These are phyloP conservation scores for Nipponacmea schrenckii DNA, from an alignment of 2,888 invertebrate genomes.

Conservation along the genomic window DNA sequence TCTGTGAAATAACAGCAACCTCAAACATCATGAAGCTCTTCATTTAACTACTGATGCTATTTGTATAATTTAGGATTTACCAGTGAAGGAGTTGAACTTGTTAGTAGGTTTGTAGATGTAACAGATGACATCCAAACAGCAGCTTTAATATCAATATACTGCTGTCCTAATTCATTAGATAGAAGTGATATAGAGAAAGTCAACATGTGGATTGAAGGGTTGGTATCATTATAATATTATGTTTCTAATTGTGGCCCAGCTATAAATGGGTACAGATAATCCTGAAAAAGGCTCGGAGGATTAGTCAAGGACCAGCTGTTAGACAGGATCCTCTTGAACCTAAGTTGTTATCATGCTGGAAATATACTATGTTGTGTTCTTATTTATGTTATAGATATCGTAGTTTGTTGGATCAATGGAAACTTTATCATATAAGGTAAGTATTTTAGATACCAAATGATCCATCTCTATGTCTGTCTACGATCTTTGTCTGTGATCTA, in stretches of 20 bases:
- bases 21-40: no score
- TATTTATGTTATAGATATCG: conserved; percentile 76
- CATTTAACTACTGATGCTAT: no score
- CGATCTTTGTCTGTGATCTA: no score
- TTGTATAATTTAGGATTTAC: conserved; percentile 51
- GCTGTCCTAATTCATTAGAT: conserved; percentile 75
- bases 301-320: no score
- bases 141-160: conserved; percentile 75
- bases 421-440: conserved; percentile 77
- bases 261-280: no score
- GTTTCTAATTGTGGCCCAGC: not conserved
- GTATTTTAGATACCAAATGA: not conserved
- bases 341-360: no score
- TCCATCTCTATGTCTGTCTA: no score
- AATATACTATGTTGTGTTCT: not conserved
- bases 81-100: conserved; percentile 74
- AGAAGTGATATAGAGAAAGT: conserved; percentile 72
- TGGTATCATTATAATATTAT: conserved; percentile 20
- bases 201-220: conserved; percentile 70
- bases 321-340: no score
- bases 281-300: no score
- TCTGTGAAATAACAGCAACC: no score
- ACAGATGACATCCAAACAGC: conserved; percentile 93
- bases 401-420: conserved; percentile 86
- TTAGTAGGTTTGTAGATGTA: conserved; percentile 87